Conservation (phyloP, 2,888 invertebrate species). For the Cancer borealis region DNA sequence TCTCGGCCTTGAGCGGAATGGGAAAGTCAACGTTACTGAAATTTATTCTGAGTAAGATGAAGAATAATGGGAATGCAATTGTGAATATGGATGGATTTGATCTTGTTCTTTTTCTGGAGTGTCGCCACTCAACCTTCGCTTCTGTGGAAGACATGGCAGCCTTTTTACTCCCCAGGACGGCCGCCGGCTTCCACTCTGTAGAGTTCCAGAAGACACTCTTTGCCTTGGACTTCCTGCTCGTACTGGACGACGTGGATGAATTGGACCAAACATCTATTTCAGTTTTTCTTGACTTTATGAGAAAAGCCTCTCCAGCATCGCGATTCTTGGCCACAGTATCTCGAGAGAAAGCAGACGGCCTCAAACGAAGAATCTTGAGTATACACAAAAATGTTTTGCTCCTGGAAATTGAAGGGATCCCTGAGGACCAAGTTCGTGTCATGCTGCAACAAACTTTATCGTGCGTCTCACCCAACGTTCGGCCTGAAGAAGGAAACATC, state of each 20-base stretch:
- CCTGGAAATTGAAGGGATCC: constrained; percentile 71
- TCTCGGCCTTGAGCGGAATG: constrained; percentile 73
- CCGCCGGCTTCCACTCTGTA: constrained; percentile 47
- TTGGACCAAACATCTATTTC: constrained; percentile 55
- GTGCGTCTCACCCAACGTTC: neutral
- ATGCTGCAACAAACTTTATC: constrained; percentile 47
- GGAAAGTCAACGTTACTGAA: constrained; percentile 69
- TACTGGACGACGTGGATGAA: constrained; percentile 71
- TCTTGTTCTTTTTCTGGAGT: constrained; percentile 60
- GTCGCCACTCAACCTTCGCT: constrained; percentile 54
- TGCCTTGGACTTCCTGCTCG: constrained; percentile 63
- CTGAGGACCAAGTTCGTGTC: constrained; percentile 59
- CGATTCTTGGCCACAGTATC: constrained; percentile 61
- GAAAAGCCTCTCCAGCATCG: constrained; percentile 57
- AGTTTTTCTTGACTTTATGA: constrained; percentile 69
- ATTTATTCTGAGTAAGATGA: constrained; percentile 56
- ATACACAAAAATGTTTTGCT: constrained; percentile 55
- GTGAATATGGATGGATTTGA: constrained; percentile 52
- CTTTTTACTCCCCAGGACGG: constrained; percentile 66
- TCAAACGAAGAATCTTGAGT: constrained; percentile 47
- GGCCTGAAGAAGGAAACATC: neutral
- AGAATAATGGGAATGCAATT: constrained; percentile 23
- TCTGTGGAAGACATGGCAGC: constrained; percentile 57
- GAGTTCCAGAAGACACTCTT: constrained; percentile 62
- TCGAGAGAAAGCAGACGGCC: constrained; percentile 53